Base-by-base conservation (phyloP, 2,797 vertebrate species). In the Brachymystax lenok region DNA sequence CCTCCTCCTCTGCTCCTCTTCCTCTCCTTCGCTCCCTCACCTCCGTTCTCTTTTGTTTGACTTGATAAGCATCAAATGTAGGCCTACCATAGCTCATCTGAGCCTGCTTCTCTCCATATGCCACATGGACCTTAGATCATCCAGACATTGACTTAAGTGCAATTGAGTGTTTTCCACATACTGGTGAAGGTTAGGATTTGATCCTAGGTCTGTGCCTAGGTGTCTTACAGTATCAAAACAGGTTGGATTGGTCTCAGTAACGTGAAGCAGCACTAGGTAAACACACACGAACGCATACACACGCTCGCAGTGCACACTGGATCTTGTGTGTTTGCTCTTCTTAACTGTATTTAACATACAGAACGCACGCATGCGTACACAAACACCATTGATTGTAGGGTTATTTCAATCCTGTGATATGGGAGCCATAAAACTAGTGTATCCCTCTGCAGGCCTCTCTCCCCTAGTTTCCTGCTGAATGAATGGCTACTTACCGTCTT, bases 311-410 rank as follows among this genome's bases (percentile, higher is more conserved):
- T 70, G 27, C 51, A 59, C 12, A 46, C 71, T 21, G 30, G 83
- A 88, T 87, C 85, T 89, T 51, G 64, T 59, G 67, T 84, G 73
- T 90, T 90, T 89, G 56, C 84, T 81, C 21, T 77, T 71, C 16
- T 17, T 8, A 17, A 82, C 80, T 73, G 46, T 24, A 1, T 40
- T 33, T 76, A 12, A 80, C 74, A 79, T 51, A 46, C 76, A 54
- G 77, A 83, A 86, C 16, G 17, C 52, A 75, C 54, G 4, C 56
- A 81, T 50, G 69, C 51, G 19, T 63, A 33, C 13, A 59, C 77
- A 77, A 50, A 79, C 33, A 24, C 56, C 81, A 77, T 86, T 75
- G 83, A 91, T 86, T 84, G 81, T 67, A 2, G 69, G 21, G 75
- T 75, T 81, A 71, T 83, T 74, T 77, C 72, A 46, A 78, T 63